Evolutionary conservation across 1,140 invertebrate species (phyloP), one percentile per base, ranked within the genome.

Genomic region (Portunus trituberculatus): DNA sequence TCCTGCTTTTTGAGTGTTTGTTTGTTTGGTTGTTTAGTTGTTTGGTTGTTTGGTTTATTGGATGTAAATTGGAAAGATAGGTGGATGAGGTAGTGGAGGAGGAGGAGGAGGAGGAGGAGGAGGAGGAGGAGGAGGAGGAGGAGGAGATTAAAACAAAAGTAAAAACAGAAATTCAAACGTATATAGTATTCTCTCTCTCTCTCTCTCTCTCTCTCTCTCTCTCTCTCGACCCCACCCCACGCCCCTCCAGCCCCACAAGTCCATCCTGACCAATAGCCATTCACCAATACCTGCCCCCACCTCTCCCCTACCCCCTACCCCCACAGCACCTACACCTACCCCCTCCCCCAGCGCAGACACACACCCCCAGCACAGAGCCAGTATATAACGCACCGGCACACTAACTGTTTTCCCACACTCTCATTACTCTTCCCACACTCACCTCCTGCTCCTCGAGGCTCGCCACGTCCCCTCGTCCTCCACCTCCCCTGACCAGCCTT

Each of bases 331-430:
- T 6, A 2, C 39, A 1, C 39, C 39, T 6, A 39, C 39, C 39
- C 39, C 86, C 93, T 28, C 93, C 93, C 84, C 52, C 45, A 46
- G 3, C 8, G 84, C 83, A 88, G 88, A 76, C 48, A 12, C 6
- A 52, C 29, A 25, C 59, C 67, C 16, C 10, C 39, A 10, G 14
- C n/a, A 28, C 76, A 28, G n/a, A 20, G 45, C 46, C 48, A 7
- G 88, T 67, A 89, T 94, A 94, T 94, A 94, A 91, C 67, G 89
- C 76, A 76, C 45, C 14, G 20, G 20, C n/a, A 67, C 29, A 16
- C 39, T 14, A 48, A 45, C 2, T 89, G n/a, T 90, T 90, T 94
- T 94, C 6, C 39, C 39, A 39, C 39, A 39, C 39, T 2, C 39
- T 39, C 39, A 39, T 39, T 39, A 39, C 39, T 39, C 39, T 39